Evolutionary conservation across 2,113 vertebrate genomes (phyloP).

Genomic region (Cinclus mexicanus): DNA sequence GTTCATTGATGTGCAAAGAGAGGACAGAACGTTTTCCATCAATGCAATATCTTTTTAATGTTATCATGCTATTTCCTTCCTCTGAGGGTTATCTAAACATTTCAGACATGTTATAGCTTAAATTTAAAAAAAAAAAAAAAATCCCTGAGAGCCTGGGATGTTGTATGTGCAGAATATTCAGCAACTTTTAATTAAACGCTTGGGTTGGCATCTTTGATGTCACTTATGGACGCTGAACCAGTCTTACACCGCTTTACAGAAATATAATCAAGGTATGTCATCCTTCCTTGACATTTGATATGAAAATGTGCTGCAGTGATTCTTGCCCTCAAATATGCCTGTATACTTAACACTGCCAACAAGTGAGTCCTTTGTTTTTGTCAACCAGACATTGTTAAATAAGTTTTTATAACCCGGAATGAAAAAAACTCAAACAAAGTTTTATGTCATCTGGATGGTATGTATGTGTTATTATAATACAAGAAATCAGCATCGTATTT

Average conservation of each 20-base stretch:
- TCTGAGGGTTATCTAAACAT: background rate
- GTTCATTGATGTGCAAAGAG: background rate
- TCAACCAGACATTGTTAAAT: background rate
- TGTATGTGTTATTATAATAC: conserved; percentile 2
- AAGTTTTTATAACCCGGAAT: background rate
- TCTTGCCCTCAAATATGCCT: background rate
- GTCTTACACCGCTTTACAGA: background rate
- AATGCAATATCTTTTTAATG: background rate
- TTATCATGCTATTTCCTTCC: background rate
- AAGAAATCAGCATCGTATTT: background rate
- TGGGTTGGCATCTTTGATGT: background rate
- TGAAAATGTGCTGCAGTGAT: background rate
- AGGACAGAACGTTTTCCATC: background rate
- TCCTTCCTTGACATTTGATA: background rate
- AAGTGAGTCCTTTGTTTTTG: conserved; percentile 10
- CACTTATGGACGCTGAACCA: background rate
- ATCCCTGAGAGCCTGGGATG: background rate
- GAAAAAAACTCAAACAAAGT: conserved; percentile 35
- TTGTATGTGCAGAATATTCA: background rate
- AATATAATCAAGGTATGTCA: background rate
- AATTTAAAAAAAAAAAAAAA: background rate
- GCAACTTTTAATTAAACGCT: background rate
- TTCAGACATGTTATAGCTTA: background rate
- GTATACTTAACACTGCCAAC: background rate
- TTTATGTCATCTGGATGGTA: conserved; percentile 10